Evolutionary conservation across 1,140 invertebrate species (phyloP).

Genomic region (Diploscapter pachys): DNA sequence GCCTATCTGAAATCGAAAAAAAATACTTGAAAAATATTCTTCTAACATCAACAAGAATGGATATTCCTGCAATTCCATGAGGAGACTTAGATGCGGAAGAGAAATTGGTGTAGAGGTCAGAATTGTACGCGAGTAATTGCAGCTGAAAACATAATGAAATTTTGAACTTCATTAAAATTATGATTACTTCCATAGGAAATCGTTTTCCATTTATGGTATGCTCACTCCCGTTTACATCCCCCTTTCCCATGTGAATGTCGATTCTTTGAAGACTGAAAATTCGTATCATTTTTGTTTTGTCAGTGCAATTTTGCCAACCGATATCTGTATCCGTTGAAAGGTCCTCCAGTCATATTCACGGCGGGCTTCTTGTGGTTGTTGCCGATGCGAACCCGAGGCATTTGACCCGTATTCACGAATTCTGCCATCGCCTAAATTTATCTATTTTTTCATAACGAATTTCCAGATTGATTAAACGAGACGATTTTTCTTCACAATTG

Average conservation of each 20-base stretch:
- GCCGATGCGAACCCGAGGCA: conserved; percentile 31
- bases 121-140: conserved; percentile 54
- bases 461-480: not conserved
- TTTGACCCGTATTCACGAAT: conserved; percentile 38
- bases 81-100: conserved; percentile 75
- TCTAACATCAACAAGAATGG: conserved; percentile 81
- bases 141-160: conserved; percentile 4
- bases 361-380: conserved; percentile 20
- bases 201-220: conserved; percentile 82
- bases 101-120: conserved; percentile 89
- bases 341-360: conserved; percentile 73
- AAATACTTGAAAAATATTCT: conserved; percentile 17
- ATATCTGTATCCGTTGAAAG: conserved; percentile 82
- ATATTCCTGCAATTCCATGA: conserved; percentile 83
- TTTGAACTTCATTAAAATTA: not conserved
- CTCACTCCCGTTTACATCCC: conserved; percentile 75
- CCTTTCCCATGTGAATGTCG: conserved; percentile 86
- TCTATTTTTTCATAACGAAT: not conserved
- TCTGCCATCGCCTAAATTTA: conserved; percentile 25
- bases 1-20: conserved; percentile 71
- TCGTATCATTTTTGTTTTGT: not conserved
- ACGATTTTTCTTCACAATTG: too few species aligned
- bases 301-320: not conserved
- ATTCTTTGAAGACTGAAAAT: conserved; percentile 63
- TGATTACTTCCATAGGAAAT: conserved; percentile 80